Evolutionary conservation across 2,113 vertebrate species (phyloP).

Genomic region (Mastomys natalensis): DNA sequence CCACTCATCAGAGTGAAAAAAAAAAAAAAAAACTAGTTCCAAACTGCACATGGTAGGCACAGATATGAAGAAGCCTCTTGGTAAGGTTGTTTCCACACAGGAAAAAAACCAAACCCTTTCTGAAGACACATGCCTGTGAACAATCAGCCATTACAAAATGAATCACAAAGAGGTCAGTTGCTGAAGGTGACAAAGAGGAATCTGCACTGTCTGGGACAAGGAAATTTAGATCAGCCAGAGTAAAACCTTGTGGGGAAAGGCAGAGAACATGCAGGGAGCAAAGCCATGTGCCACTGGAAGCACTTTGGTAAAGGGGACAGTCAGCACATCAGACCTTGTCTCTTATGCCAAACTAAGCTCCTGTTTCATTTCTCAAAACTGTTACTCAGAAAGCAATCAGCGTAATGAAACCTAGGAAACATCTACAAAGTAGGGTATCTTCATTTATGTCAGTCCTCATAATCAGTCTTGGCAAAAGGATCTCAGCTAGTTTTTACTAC

Average conservation of each 20-base stretch:
- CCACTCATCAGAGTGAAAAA: background rate
- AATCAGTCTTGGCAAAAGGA: slow-evolving; percentile 44
- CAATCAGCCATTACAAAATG: background rate
- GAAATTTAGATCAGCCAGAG: background rate
- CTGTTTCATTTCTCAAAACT: background rate
- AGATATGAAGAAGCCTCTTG: slow-evolving; percentile 32
- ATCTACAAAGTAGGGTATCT: background rate
- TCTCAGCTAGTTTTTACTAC: background rate
- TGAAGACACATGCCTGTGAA: background rate
- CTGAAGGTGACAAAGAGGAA: background rate
- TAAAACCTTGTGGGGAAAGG: background rate
- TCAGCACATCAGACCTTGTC: background rate
- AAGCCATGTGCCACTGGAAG: background rate
- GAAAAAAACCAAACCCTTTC: background rate
- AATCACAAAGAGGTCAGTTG: background rate
- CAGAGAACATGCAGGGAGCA: background rate
- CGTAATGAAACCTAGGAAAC: slow-evolving; percentile 43
- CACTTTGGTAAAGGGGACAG: background rate
- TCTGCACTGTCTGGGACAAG: background rate
- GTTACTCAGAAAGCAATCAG: slow-evolving; percentile 34
- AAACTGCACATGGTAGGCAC: background rate
- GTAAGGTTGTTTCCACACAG: background rate
- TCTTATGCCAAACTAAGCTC: background rate
- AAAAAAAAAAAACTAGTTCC: background rate
- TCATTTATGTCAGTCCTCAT: slow-evolving; percentile 15